Conservation (phyloP, 2,797 vertebrate species). For the Hypotaenidia philippensis region DNA sequence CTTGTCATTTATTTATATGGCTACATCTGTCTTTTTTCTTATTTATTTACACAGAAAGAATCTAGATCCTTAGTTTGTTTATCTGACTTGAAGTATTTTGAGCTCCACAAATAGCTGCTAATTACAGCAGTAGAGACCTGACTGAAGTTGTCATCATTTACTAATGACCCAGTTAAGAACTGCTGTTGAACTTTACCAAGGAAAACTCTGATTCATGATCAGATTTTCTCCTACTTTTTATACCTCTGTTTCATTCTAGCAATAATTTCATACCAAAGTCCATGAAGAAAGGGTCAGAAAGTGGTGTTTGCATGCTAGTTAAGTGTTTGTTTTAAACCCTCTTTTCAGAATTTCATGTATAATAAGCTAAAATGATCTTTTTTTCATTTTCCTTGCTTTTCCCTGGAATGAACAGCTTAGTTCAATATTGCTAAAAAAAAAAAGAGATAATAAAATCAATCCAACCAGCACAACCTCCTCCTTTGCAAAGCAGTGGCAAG, state of each 20-base stretch:
- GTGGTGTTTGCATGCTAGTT: neutral
- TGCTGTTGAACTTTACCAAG: neutral
- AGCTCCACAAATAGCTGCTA: neutral
- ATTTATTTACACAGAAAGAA: neutral
- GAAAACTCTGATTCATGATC: neutral
- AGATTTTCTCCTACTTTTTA: neutral
- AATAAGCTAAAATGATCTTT: neutral
- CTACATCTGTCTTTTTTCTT: neutral
- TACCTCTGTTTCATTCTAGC: neutral
- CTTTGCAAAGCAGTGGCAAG: neutral
- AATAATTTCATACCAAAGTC: neutral
- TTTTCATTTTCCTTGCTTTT: neutral
- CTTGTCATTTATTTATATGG: neutral
- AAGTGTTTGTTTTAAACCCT: neutral
- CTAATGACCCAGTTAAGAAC: neutral
- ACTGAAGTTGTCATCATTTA: neutral
- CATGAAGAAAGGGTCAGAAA: neutral
- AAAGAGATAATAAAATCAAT: no score
- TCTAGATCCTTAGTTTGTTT: neutral
- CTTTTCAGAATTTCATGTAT: neutral
- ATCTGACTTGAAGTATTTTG: conserved; percentile 10
- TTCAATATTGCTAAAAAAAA: neutral
- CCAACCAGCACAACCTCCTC: neutral
- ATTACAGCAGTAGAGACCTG: neutral
- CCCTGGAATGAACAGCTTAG: neutral